Evolutionary conservation across 2,888 invertebrate species (phyloP).

Genomic region (Athrips mouffetella): DNA sequence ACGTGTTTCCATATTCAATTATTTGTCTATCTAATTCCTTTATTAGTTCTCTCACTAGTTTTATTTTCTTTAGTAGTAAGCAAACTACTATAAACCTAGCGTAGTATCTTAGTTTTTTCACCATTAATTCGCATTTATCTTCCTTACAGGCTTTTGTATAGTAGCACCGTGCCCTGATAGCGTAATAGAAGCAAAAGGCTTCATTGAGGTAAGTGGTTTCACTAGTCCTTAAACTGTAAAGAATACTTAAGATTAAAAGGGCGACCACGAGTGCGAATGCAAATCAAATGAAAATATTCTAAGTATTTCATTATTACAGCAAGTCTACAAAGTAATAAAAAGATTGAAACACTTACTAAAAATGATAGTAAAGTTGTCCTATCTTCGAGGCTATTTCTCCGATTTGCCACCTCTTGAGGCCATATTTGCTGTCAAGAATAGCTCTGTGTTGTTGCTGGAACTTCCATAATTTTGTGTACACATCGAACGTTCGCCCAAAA

Average conservation of each 20-base stretch:
- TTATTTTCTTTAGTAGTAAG: constrained; percentile 94
- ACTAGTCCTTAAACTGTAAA: constrained; percentile 92
- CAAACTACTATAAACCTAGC: constrained; percentile 98
- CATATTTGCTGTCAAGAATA: constrained; percentile 94
- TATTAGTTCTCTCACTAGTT: constrained; percentile 93
- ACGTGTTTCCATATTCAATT: constrained; percentile 95
- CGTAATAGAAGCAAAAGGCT: constrained; percentile 97
- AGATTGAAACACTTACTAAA: constrained; percentile 86
- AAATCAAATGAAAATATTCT: not conserved
- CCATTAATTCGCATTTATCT: constrained; percentile 96
- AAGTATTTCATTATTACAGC: too few species aligned
- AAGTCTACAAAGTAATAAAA: not conserved
- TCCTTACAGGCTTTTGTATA: constrained; percentile 96
- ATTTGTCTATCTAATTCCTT: constrained; percentile 96
- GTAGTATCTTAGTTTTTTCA: constrained; percentile 96
- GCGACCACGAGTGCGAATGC: too few species aligned
- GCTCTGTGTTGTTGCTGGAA: constrained; percentile 97
- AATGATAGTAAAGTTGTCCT: constrained; percentile 98
- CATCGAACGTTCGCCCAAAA: constrained; percentile 97
- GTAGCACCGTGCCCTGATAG: constrained; percentile 95
- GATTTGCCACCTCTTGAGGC: constrained; percentile 98
- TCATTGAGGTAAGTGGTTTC: constrained; percentile 97
- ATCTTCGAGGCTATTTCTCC: constrained; percentile 99
- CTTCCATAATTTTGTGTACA: constrained; percentile 98
- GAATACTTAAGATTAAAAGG: not conserved